A percentile compares a stretch with the other conserved stretches of the same genome.
Evolutionary conservation across 2,888 invertebrate genomes (phyloP).

Genomic region (Limenitis camilla): DNA sequence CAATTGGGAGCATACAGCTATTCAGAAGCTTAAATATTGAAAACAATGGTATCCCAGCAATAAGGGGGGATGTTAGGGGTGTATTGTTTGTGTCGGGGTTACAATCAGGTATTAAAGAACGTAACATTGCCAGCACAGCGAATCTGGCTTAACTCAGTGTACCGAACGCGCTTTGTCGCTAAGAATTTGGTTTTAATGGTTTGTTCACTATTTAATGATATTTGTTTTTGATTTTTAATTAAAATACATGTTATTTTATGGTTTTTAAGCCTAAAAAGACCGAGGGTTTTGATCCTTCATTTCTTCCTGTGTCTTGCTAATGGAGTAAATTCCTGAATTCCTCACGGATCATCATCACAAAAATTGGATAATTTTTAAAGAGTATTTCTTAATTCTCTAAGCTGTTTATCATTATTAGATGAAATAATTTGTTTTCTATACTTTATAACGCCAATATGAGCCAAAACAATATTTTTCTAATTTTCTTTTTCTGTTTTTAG

Average conservation of each 20-base stretch:
- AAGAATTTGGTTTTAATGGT: slow-evolving; percentile 50
- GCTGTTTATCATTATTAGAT: no score
- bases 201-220: slow-evolving; percentile 52
- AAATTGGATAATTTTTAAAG: no score
- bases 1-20: slow-evolving; percentile 38
- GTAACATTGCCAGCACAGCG: slow-evolving; percentile 44
- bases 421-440: no score
- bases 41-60: slow-evolving; percentile 69
- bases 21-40: slow-evolving; percentile 59
- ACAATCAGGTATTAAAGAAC: slow-evolving; percentile 52
- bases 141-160: slow-evolving; percentile 56
- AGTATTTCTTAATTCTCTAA: no score
- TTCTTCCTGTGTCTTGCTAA: no score
- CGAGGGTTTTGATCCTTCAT: background rate
- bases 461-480: no score
- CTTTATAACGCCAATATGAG: no score
- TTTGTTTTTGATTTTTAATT: slow-evolving; percentile 39
- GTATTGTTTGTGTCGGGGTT: slow-evolving; percentile 45
- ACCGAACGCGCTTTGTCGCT: slow-evolving; percentile 56
- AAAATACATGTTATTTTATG: background rate
- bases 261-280: background rate
- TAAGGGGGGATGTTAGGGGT: slow-evolving; percentile 58
- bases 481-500: no score
- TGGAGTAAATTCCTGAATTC: no score
- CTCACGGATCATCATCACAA: no score